Conservation (phyloP, 2,113 vertebrate genomes). For the Ptilorrhoa leucosticta region DNA sequence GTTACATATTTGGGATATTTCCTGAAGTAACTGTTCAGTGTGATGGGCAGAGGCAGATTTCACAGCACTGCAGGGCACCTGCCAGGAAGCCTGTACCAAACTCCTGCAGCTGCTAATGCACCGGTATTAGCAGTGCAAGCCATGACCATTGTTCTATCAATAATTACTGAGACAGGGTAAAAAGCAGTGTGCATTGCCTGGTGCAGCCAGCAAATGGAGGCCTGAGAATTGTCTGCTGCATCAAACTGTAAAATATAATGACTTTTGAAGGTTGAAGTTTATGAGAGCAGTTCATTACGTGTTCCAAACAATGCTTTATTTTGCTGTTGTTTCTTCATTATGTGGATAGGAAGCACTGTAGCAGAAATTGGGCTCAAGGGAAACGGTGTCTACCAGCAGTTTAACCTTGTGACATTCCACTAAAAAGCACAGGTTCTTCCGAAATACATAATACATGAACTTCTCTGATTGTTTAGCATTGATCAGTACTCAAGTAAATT, state of each 20-base stretch:
- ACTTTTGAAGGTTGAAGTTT: constrained; percentile 78
- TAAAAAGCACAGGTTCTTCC: constrained; percentile 85
- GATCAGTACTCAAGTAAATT: constrained; percentile 95
- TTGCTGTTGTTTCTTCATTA: constrained; percentile 70
- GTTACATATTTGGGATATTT: background rate
- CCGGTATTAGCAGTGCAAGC: constrained; percentile 36
- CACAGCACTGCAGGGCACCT: background rate
- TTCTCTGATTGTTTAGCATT: constrained; percentile 87
- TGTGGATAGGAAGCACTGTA: constrained; percentile 70
- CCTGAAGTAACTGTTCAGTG: background rate
- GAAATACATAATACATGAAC: constrained; percentile 94
- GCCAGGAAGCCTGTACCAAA: constrained; percentile 49
- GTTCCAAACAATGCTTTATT: constrained; percentile 75
- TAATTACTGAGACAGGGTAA: constrained; percentile 67
- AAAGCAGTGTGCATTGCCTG: background rate
- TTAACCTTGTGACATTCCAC: constrained; percentile 88
- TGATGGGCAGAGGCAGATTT: constrained; percentile 3
- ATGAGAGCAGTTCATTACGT: constrained; percentile 75
- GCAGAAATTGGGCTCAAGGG: constrained; percentile 85
- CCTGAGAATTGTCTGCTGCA: constrained; percentile 68
- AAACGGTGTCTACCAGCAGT: constrained; percentile 82
- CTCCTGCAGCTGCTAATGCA: constrained; percentile 66
- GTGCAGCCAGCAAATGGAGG: constrained; percentile 55
- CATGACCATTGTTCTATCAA: constrained; percentile 59
- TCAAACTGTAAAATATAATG: constrained; percentile 71